Evolutionary conservation across 2,888 invertebrate species (phyloP).

Genomic region (Drosophila falleni): DNA sequence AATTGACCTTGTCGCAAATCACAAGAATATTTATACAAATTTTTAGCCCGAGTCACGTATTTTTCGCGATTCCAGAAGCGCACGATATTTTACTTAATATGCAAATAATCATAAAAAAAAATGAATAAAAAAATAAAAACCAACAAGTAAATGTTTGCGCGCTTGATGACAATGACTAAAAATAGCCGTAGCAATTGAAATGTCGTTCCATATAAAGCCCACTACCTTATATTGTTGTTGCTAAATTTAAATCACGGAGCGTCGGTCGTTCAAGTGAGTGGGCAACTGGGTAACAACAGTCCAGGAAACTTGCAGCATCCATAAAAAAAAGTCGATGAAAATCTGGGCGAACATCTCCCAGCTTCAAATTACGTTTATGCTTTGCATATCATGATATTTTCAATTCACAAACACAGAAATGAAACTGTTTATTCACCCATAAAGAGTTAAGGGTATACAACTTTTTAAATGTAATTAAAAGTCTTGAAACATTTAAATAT

Average conservation of each 20-base stretch:
- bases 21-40: constrained; percentile 39
- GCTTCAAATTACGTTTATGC: constrained; percentile 10
- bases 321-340: constrained; percentile 38
- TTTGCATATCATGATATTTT: constrained; percentile 1
- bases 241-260: constrained; percentile 74
- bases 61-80: constrained; percentile 41
- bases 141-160: constrained; percentile 60
- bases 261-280: constrained; percentile 52
- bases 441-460: too few species aligned
- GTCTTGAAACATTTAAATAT: too few species aligned
- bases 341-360: constrained; percentile 15
- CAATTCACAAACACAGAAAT: background rate
- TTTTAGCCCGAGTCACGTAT: constrained; percentile 49
- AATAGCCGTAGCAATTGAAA: constrained; percentile 78
- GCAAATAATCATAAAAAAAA: constrained; percentile 62
- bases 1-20: constrained; percentile 60
- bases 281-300: constrained; percentile 43
- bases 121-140: constrained; percentile 20
- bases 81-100: constrained; percentile 62
- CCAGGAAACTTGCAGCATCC: constrained; percentile 48
- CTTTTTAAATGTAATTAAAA: too few species aligned
- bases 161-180: constrained; percentile 76
- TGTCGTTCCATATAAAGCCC: constrained; percentile 73
- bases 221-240: constrained; percentile 51
- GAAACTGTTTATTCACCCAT: too few species aligned